Conservation (phyloP, 2,113 vertebrate species). For the Cricetomys ansorgei region DNA sequence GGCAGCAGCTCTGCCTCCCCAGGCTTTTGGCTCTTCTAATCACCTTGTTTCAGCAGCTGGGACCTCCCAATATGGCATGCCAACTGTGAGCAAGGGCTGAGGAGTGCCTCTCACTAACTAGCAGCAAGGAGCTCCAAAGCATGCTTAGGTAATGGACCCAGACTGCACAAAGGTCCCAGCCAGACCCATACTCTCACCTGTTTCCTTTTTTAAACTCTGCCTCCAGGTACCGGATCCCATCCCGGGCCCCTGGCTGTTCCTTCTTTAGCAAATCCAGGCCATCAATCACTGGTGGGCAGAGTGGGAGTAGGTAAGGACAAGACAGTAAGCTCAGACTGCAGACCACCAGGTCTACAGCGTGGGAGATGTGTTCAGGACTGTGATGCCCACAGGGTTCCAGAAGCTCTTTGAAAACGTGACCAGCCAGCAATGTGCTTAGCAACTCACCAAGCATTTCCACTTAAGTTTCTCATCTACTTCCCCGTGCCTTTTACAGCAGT, state of each 20-base stretch:
- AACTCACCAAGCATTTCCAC: not conserved
- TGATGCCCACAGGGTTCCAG: not conserved
- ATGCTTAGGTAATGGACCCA: rapidly evolving
- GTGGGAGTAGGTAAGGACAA: not conserved
- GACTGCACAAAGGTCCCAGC: not conserved
- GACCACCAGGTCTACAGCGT: not conserved
- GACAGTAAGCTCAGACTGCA: not conserved
- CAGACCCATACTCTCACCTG: slow-evolving; percentile 84
- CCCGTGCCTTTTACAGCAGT: not conserved
- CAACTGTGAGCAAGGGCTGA: too few relatives aligned
- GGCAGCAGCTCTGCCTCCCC: not conserved
- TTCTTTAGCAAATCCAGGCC: slow-evolving; percentile 97
- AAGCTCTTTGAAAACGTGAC: not conserved
- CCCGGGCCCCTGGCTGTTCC: slow-evolving; percentile 94
- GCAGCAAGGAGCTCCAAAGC: not conserved
- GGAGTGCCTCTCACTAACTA: not conserved
- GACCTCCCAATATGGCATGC: not conserved
- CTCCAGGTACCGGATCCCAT: slow-evolving; percentile 97
- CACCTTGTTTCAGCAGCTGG: not conserved
- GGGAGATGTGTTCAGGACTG: not conserved
- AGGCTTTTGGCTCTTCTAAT: not conserved
- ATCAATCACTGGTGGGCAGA: slow-evolving; percentile 92
- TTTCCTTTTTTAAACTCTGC: slow-evolving; percentile 98
- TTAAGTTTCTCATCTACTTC: not conserved
- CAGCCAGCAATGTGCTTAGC: not conserved